phyloP scores from a whole-genome alignment of 2,888 invertebrate genomes.

The Agrochola macilenta region DNA sequence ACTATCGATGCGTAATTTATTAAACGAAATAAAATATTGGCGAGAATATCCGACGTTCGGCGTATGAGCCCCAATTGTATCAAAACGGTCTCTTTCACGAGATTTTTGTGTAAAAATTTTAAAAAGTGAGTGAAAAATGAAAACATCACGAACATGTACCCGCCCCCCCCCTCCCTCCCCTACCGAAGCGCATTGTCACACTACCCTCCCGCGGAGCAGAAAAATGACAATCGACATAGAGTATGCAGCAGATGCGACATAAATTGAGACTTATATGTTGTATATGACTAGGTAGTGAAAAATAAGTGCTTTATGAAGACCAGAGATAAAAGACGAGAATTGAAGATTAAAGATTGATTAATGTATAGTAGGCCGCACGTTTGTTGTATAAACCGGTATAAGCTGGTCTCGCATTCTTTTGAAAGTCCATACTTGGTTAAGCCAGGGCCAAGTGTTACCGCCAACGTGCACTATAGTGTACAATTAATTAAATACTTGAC shows the following conservation, averaged over 20 bases:
- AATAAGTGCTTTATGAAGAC: background rate
- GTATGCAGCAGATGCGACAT: constrained; percentile 40
- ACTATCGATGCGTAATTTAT: constrained; percentile 37
- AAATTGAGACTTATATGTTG: background rate
- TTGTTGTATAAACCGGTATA: background rate
- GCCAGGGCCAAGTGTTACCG: background rate
- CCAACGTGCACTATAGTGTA: background rate
- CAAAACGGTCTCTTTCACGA: constrained; percentile 74
- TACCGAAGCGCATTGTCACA: constrained; percentile 81
- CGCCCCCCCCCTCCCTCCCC: constrained; percentile 55
- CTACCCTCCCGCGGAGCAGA: constrained; percentile 81
- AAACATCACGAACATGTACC: constrained; percentile 83
- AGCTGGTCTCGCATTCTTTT: background rate
- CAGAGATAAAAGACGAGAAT: background rate
- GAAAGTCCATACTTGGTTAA: too few relatives aligned
- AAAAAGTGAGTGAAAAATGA: constrained; percentile 87
- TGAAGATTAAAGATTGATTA: background rate
- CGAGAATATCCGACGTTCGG: constrained; percentile 54
- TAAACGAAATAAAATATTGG: constrained; percentile 57
- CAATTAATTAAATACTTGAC: background rate
- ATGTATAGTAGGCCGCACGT: background rate
- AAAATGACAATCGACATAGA: constrained; percentile 83
- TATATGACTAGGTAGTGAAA: background rate
- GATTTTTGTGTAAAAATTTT: constrained; percentile 73
- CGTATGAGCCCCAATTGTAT: constrained; percentile 67